Conservation (phyloP, 1,140 invertebrate species). For the Neomicropteryx cornuta region DNA sequence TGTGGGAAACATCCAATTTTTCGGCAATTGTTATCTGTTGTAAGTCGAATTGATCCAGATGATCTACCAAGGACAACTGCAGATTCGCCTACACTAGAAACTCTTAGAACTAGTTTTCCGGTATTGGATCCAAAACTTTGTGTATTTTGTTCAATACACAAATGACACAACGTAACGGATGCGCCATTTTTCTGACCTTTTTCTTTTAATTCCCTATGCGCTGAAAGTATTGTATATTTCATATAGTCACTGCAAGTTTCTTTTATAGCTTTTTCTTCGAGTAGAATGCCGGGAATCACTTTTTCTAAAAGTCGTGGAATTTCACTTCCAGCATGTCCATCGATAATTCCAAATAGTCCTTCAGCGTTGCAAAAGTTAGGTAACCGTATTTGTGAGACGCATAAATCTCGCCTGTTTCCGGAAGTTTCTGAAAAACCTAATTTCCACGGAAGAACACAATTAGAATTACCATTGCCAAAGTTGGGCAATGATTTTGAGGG, state of each 20-base stretch:
- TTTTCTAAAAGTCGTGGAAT: slow-evolving; percentile 57
- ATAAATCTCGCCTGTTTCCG: slow-evolving; percentile 56
- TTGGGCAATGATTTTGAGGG: too few relatives aligned
- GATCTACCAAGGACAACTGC: slow-evolving; percentile 57
- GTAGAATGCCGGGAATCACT: slow-evolving; percentile 59
- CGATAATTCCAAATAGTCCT: slow-evolving; percentile 72
- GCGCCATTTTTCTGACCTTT: slow-evolving; percentile 57
- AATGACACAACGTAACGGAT: slow-evolving; percentile 60
- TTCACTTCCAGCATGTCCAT: slow-evolving; percentile 58
- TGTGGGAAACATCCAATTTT: slow-evolving; percentile 51
- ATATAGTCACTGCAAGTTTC: slow-evolving; percentile 70
- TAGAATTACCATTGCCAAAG: slow-evolving; percentile 42
- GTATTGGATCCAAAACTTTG: slow-evolving; percentile 29
- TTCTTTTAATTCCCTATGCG: slow-evolving; percentile 62
- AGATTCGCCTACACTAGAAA: slow-evolving; percentile 62
- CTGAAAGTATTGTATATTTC: slow-evolving; percentile 69
- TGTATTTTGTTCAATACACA: too few relatives aligned
- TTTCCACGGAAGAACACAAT: slow-evolving; percentile 53
- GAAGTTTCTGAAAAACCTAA: slow-evolving; percentile 79
- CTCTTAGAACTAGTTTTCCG: slow-evolving; percentile 50
- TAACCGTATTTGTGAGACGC: slow-evolving; percentile 63
- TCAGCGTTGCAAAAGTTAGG: slow-evolving; percentile 67
- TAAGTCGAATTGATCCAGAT: slow-evolving; percentile 45
- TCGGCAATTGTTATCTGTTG: slow-evolving; percentile 44
- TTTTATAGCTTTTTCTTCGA: slow-evolving; percentile 69